These are phyloP conservation scores for Volucella inanis DNA, from an alignment of 2,888 invertebrate genomes.

Conservation along the genomic window DNA sequence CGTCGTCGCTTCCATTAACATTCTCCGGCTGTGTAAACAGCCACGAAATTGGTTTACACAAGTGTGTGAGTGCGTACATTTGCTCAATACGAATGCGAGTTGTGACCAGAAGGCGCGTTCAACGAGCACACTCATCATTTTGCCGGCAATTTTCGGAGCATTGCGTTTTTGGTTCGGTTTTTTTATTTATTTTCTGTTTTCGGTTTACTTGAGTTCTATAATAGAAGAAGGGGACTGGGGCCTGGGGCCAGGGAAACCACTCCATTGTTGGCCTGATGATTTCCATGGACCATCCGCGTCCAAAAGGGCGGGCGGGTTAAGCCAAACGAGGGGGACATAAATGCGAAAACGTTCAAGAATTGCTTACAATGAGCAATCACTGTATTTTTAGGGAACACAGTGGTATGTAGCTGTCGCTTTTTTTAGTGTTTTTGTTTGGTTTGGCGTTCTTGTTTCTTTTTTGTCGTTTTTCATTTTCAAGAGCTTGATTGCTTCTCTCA, in stretches of 20 bases:
- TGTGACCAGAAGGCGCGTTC: conserved; percentile 66
- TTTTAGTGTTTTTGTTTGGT: conserved; percentile 26
- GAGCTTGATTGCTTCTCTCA: conserved; percentile 57
- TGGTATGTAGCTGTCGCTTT: conserved; percentile 6
- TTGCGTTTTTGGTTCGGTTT: conserved; percentile 17
- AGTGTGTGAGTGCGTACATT: conserved; percentile 53
- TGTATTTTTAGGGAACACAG: conserved; percentile 60
- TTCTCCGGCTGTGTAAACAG: not conserved
- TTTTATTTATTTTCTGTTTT: not conserved
- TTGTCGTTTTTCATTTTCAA: conserved; percentile 13
- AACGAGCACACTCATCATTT: conserved; percentile 61
- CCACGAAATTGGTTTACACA: not conserved
- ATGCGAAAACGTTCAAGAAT: conserved; percentile 43
- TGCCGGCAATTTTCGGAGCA: conserved; percentile 61
- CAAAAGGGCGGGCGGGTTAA: conserved; percentile 1
- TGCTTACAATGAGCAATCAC: conserved; percentile 62
- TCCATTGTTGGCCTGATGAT: conserved; percentile 50
- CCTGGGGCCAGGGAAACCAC: conserved; percentile 3
- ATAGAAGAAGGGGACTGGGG: conserved; percentile 1
- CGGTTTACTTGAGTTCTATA: not conserved
- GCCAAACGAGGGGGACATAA: conserved; percentile 16
- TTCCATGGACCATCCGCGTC: conserved; percentile 48
- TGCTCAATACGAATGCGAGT: conserved; percentile 1
- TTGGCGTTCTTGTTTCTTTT: conserved; percentile 33
- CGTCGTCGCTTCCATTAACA: not conserved